Percentiles rank a stretch among this genome's conserved stretches.
These are phyloP conservation scores for Sphaerophoria taeniata DNA, from an alignment of 2,888 invertebrate species.

Conservation along the genomic window DNA sequence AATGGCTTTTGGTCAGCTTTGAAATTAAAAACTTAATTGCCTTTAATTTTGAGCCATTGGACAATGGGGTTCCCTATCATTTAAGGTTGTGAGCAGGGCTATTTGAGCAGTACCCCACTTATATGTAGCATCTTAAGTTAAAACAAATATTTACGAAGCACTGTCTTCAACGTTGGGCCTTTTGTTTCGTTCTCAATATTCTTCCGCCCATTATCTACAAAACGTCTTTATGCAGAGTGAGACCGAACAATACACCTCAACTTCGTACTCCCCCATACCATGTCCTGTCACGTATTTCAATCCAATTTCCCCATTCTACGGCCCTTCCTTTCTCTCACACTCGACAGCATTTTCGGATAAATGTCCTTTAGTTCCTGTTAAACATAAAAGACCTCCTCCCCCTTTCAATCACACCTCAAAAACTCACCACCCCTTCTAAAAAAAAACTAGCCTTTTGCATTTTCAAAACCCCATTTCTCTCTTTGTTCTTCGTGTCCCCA, in stretches of 20 bases:
- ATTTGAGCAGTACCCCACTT: no score
- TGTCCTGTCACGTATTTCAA: constrained; percentile 56
- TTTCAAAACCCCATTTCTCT: neutral
- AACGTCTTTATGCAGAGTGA: neutral
- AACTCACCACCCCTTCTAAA: neutral
- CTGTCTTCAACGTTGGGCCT: neutral
- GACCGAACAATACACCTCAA: neutral
- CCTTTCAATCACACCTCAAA: neutral
- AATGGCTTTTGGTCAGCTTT: constrained; percentile 18
- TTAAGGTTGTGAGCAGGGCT: no score
- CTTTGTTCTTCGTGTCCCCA: constrained; percentile 2
- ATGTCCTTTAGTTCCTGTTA: constrained; percentile 68
- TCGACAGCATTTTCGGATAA: constrained; percentile 64
- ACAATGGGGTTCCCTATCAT: neutral
- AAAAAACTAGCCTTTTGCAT: constrained; percentile 48
- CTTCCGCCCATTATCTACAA: neutral
- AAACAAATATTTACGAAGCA: no score
- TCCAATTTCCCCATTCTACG: constrained; percentile 58
- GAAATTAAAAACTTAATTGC: constrained; percentile 13
- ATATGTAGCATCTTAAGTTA: no score
- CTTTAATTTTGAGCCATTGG: neutral
- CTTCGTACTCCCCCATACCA: neutral
- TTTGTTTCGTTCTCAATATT: constrained; percentile 20
- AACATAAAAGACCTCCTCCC: constrained; percentile 50
- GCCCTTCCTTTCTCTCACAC: constrained; percentile 11